These are phyloP conservation scores for Allobates femoralis DNA, from an alignment of 2,797 vertebrate genomes.

Conservation along the genomic window DNA sequence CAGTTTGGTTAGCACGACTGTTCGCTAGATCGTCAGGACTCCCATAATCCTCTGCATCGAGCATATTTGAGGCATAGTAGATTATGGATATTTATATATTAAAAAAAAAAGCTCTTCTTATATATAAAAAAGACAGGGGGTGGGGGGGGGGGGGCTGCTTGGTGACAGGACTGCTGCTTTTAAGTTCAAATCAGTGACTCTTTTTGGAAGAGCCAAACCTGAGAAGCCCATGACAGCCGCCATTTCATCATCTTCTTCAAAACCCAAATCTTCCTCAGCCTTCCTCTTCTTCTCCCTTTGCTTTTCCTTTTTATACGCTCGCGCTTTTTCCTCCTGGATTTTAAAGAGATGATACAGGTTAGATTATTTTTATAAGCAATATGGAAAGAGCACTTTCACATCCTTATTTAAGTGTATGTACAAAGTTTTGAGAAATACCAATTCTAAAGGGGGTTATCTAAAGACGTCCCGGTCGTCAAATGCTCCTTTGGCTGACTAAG, in stretches of 20 bases:
- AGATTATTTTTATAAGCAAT: not conserved
- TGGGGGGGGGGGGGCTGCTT: not conserved
- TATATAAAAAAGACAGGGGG: conserved; percentile 45
- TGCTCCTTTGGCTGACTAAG: too few species aligned
- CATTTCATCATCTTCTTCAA: conserved; percentile 97
- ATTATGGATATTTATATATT: not conserved
- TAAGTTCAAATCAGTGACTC: conserved; percentile 81
- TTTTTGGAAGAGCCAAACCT: conserved; percentile 94
- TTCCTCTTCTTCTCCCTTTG: conserved; percentile 94
- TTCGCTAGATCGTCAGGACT: not conserved
- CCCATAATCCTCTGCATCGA: conserved; percentile 29
- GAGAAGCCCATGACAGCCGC: conserved; percentile 98
- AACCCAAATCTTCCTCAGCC: conserved; percentile 90
- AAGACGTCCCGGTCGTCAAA: not conserved
- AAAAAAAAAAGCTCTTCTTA: conserved; percentile 43
- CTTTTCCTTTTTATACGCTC: conserved; percentile 98
- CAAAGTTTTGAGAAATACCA: too few species aligned
- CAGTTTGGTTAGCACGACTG: conserved; percentile 47
- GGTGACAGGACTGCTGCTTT: conserved; percentile 20
- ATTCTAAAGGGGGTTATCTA: not conserved
- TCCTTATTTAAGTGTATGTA: too few species aligned
- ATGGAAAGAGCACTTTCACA: not conserved
- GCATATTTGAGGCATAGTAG: not conserved
- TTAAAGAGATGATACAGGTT: not conserved
- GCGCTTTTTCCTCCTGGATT: conserved; percentile 94